phyloP scores from a whole-genome alignment of 2,113 vertebrate genomes.

The Sylvilagus bachmani region DNA sequence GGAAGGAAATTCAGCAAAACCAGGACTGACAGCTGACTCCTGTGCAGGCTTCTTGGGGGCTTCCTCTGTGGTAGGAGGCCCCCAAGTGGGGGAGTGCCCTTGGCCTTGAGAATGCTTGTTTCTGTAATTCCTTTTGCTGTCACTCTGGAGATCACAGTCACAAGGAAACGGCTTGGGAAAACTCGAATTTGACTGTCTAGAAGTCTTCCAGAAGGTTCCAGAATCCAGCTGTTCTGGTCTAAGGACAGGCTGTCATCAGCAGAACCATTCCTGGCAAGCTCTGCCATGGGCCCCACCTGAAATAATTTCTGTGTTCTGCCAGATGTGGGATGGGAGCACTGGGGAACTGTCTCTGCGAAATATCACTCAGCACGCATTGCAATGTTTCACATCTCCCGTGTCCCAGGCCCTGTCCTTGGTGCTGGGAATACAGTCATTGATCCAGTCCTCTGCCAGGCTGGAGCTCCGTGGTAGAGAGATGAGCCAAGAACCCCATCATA shows the following conservation, averaged over 20 bases:
- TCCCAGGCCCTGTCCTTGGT: not conserved
- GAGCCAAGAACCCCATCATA: rapidly evolving
- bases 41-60: not conserved
- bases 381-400: rapidly evolving
- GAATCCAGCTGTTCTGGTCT: not conserved
- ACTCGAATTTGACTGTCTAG: not conserved
- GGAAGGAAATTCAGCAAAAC: not conserved
- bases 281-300: not conserved
- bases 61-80: not conserved
- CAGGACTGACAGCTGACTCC: not conserved
- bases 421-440: not conserved
- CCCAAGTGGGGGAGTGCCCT: not conserved
- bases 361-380: not conserved
- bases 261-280: not conserved
- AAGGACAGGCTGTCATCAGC: not conserved
- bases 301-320: not conserved
- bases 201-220: not conserved
- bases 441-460: not conserved
- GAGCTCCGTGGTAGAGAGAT: not conserved
- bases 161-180: not conserved
- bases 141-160: not conserved
- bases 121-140: not conserved
- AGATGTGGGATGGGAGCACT: not conserved
- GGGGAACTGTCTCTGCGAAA: not conserved
- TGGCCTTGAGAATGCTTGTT: not conserved